Conservation (phyloP, 1,140 invertebrate species). For the Gryllus bimaculatus region DNA sequence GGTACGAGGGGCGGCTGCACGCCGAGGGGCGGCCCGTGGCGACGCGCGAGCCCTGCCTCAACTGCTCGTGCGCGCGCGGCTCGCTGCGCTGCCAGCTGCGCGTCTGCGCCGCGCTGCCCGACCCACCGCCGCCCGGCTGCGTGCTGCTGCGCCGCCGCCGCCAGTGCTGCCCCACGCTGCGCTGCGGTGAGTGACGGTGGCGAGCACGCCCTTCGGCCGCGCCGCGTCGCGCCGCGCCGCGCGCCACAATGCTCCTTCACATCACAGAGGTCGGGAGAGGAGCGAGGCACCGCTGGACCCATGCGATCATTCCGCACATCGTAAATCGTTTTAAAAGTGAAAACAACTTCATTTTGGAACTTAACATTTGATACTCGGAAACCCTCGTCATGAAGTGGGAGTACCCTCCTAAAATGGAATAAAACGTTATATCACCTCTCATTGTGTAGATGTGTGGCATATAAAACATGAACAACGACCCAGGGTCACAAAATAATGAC, state of each 20-base stretch:
- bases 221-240: constrained; percentile 20
- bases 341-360: too few relatives aligned
- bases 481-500: too few relatives aligned
- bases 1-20: constrained; percentile 2
- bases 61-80: constrained; percentile 58
- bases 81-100: constrained; percentile 64
- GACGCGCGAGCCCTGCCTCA: constrained; percentile 64
- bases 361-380: too few relatives aligned
- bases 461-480: too few relatives aligned
- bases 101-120: constrained; percentile 61
- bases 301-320: too few relatives aligned
- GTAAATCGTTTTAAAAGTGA: too few relatives aligned
- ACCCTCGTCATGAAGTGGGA: too few relatives aligned
- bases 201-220: constrained; percentile 16
- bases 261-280: not conserved
- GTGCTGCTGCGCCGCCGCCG: constrained; percentile 52
- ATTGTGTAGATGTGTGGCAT: too few relatives aligned
- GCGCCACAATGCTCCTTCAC: not conserved
- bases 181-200: constrained; percentile 45
- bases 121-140: constrained; percentile 61
- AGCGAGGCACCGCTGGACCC: not conserved
- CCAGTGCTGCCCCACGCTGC: constrained; percentile 63
- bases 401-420: too few relatives aligned
- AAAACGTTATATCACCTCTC: too few relatives aligned
- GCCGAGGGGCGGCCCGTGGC: constrained; percentile 34